These are phyloP conservation scores for Neodontobutis hainanensis DNA, from an alignment of 2,113 vertebrate species.

Conservation along the genomic window DNA sequence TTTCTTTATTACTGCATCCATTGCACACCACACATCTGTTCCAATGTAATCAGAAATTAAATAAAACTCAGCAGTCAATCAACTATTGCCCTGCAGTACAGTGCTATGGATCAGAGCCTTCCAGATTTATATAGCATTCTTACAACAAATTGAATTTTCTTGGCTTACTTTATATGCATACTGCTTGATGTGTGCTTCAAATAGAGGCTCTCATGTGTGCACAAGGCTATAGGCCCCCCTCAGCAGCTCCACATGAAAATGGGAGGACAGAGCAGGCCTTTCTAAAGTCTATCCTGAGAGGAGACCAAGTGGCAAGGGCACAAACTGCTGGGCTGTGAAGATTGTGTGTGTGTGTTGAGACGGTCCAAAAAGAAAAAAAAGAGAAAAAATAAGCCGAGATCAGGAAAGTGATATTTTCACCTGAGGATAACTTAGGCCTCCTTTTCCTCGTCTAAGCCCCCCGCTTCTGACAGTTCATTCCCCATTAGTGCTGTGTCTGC, in stretches of 20 bases:
- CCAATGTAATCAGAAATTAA: slow-evolving; percentile 14
- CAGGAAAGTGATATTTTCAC: slow-evolving; percentile 26
- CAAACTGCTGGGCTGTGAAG: background rate
- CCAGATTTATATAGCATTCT: slow-evolving; percentile 55
- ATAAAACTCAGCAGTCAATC: slow-evolving; percentile 35
- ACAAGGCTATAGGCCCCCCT: slow-evolving; percentile 33
- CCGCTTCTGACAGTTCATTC: slow-evolving; percentile 13
- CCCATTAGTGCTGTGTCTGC: background rate
- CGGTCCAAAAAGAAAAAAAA: slow-evolving; percentile 1
- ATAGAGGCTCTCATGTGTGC: slow-evolving; percentile 32
- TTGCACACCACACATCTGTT: slow-evolving; percentile 28
- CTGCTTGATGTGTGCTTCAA: slow-evolving; percentile 57
- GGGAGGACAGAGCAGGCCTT: slow-evolving; percentile 5
- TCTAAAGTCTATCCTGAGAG: slow-evolving; percentile 33
- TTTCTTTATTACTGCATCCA: slow-evolving; percentile 12
- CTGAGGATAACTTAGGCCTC: slow-evolving; percentile 23
- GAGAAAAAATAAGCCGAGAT: slow-evolving; percentile 14
- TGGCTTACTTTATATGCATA: slow-evolving; percentile 63
- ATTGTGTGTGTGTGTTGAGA: slow-evolving; percentile 1
- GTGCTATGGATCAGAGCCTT: slow-evolving; percentile 48
- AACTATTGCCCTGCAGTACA: slow-evolving; percentile 32
- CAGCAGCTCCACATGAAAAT: slow-evolving; percentile 50
- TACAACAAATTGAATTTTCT: slow-evolving; percentile 72
- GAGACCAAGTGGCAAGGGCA: slow-evolving; percentile 20
- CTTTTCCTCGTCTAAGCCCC: slow-evolving; percentile 19